Percentiles rank a stretch among this genome's conserved stretches.
phyloP scores from a whole-genome alignment of 2,113 vertebrate genomes.

The Cygnus buccinator region DNA sequence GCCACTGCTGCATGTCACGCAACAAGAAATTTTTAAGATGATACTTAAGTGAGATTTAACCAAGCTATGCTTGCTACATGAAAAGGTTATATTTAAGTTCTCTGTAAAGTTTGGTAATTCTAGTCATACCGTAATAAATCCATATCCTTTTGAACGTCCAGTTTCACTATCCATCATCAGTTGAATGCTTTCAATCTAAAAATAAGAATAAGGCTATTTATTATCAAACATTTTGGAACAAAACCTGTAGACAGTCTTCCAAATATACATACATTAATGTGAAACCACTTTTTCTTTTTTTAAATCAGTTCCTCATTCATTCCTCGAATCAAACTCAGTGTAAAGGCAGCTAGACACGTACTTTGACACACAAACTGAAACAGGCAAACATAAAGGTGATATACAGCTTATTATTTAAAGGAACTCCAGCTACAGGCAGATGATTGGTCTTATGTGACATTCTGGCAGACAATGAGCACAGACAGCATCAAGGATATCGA shows the following conservation, averaged over 20 bases:
- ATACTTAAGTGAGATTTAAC: not conserved
- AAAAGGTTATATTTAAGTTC: not conserved
- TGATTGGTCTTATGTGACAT: not conserved
- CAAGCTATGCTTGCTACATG: fast-evolving
- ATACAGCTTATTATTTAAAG: not conserved
- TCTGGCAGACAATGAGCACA: not conserved
- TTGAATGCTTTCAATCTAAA: constrained; percentile 96
- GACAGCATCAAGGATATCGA: not conserved
- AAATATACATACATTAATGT: not conserved
- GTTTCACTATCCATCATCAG: constrained; percentile 99
- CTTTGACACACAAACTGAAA: not conserved
- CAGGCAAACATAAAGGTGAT: not conserved
- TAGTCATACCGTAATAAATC: constrained; percentile 93
- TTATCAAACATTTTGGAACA: not conserved
- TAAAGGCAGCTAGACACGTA: not conserved
- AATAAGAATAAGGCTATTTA: not conserved
- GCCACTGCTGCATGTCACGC: not conserved
- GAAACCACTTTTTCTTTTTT: not conserved
- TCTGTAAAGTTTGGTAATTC: not conserved
- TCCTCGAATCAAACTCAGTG: not conserved
- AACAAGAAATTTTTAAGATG: not conserved
- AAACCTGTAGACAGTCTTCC: not conserved
- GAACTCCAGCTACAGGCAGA: not conserved
- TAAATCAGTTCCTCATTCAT: not conserved
- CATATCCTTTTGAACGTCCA: constrained; percentile 93